Base-by-base conservation (phyloP, 2,113 vertebrate species). In the Malaclemys terrapin region DNA sequence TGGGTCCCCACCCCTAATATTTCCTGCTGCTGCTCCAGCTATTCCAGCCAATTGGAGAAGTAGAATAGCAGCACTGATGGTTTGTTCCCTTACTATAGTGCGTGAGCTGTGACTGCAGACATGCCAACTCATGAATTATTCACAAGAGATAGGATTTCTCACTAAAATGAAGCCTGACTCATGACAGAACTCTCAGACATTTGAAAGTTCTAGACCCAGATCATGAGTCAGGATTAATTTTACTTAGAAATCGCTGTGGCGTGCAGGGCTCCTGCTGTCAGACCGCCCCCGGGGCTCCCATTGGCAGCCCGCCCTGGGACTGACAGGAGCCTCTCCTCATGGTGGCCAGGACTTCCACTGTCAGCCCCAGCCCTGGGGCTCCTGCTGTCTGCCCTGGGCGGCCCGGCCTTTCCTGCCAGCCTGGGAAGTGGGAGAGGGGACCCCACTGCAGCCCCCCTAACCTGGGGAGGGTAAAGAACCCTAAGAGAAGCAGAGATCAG, bases 1-100 rank as follows among this genome's bases (percentile, higher is more conserved):
- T 1, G 4, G 4, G 35, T 8, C 4, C n/a, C n/a, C 62, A 14
- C 65, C 3, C 16, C 1, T 3, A n/a, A 19, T 72, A 22, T 38
- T 72, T 38, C 65, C 65, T 10, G 2, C n/a, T 72, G n/a, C 35
- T 38, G 19, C n/a, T 72, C n/a, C 65, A n/a, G 7, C 62, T 19
- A 4, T 35, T n/a, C 31, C 35, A 72, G 35, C 65, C 19, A 20
- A 38, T 10, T 72, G 65, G 35, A n/a, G 17, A 69, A 69, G 9
- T 17, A 72, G 19, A n/a, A 72, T 22, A 38, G 65, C 8, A 72
- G 65, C 65, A 19, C 5, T 72, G n/a, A 19, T 2, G 14, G 14
- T 35, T n/a, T 69, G 31, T 69, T 69, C 31, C 31, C 31, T n/a
- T n/a, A 35, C 29, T 62, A 38, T n/a, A 22, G 65, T 22, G 8